phyloP scores from a whole-genome alignment of 2,888 invertebrate species.

The Hyposoter didymator region DNA sequence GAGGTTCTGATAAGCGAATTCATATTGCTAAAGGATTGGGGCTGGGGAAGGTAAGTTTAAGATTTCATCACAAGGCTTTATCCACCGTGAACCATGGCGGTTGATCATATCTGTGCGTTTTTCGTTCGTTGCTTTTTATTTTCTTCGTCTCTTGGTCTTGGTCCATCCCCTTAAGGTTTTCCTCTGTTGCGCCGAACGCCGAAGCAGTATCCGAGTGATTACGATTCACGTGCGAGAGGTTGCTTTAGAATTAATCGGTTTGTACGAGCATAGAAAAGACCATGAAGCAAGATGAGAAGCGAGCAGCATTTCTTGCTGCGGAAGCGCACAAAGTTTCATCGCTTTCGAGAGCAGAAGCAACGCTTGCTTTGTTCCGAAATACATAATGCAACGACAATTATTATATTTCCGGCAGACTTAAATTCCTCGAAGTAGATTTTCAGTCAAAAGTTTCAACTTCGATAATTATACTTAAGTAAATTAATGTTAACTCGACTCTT shows the following conservation, averaged over 20 bases:
- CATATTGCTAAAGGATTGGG: slow-evolving; percentile 44
- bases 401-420: not conserved
- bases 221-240: slow-evolving; percentile 42
- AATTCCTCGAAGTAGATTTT: not conserved
- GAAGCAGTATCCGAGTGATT: slow-evolving; percentile 45
- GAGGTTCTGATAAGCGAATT: slow-evolving; percentile 55
- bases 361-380: not conserved
- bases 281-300: not conserved
- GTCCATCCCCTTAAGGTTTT: not conserved
- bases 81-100: slow-evolving; percentile 42
- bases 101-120: not conserved
- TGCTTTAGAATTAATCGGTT: slow-evolving; percentile 45
- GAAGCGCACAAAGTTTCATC: not conserved
- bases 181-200: slow-evolving; percentile 24
- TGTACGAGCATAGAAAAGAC: not conserved
- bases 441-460: not conserved
- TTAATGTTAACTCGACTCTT: not conserved
- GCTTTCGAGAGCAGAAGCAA: not conserved
- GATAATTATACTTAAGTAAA: not conserved
- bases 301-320: not conserved
- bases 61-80: slow-evolving; percentile 43
- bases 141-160: not conserved
- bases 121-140: not conserved
- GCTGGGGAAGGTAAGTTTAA: slow-evolving; percentile 16
- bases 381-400: not conserved